Percentiles rank a stretch among this genome's conserved stretches.
These are phyloP conservation scores for Lagopus muta DNA, from an alignment of 2,113 vertebrate genomes.

Conservation along the genomic window DNA sequence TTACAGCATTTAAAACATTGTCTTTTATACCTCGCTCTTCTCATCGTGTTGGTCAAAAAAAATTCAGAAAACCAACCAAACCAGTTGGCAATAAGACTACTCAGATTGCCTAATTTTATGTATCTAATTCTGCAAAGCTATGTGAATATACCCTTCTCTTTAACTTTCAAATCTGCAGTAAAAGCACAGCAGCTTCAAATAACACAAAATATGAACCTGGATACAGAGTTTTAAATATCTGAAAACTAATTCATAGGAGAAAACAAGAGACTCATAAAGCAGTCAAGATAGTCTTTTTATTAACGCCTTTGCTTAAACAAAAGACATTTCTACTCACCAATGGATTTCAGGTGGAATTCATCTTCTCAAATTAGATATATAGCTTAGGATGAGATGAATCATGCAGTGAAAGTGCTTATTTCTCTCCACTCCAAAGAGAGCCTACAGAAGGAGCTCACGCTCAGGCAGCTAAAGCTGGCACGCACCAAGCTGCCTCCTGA, in stretches of 20 bases:
- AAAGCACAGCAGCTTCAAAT: not conserved
- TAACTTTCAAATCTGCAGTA: not conserved
- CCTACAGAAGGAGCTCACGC: not conserved
- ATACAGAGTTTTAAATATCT: not conserved
- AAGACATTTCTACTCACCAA: conserved; percentile 39
- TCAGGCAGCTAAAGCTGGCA: not conserved
- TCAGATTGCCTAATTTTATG: not conserved
- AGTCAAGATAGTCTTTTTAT: conserved; percentile 27
- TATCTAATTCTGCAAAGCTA: not conserved
- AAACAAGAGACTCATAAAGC: not conserved
- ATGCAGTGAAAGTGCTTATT: conserved; percentile 44
- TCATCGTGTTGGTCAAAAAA: not conserved
- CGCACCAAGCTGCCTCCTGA: not conserved
- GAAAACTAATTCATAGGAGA: not conserved
- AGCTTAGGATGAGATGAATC: conserved; percentile 63
- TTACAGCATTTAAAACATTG: not conserved
- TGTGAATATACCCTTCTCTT: not conserved
- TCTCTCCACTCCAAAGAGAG: conserved; percentile 44
- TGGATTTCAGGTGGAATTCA: conserved; percentile 65
- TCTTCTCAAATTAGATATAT: conserved; percentile 61
- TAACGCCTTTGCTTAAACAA: conserved; percentile 20
- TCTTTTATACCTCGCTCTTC: not conserved
- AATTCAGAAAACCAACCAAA: not conserved
- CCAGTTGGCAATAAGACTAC: not conserved
- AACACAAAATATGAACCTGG: not conserved